Percentiles rank a stretch among this genome's conserved stretches.
These are phyloP conservation scores for Samia ricini DNA, from an alignment of 1,140 invertebrate species.

Conservation along the genomic window DNA sequence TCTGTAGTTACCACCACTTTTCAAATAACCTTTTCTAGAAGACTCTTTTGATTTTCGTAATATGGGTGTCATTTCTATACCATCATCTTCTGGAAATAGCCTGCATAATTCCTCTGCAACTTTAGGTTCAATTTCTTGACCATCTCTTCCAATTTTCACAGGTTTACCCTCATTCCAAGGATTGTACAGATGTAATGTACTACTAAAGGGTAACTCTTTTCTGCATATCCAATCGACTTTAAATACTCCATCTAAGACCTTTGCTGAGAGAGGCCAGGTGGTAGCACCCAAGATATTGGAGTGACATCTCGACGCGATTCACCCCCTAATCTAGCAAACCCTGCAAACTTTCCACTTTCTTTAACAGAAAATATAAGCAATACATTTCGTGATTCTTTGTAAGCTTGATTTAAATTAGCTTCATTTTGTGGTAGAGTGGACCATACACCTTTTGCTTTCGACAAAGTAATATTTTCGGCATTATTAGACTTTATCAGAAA, in stretches of 20 bases:
- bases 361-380: conserved; percentile 98
- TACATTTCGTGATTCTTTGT: conserved; percentile 94
- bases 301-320: conserved; percentile 94
- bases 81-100: conserved; percentile 95
- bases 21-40: conserved; percentile 80
- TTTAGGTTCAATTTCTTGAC: conserved; percentile 97
- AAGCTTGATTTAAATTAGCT: conserved; percentile 96
- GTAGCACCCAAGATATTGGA: conserved; percentile 95
- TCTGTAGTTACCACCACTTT: conserved; percentile 77
- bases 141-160: conserved; percentile 98
- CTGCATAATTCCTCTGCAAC: conserved; percentile 96
- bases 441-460: conserved; percentile 98
- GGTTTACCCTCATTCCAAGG: conserved; percentile 99
- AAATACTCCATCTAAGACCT: conserved; percentile 96
- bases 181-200: conserved; percentile 96
- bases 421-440: conserved; percentile 98
- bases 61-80: conserved; percentile 94
- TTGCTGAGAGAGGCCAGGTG: conserved; percentile 93
- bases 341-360: conserved; percentile 96
- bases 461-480: conserved; percentile 96
- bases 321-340: conserved; percentile 92
- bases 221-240: conserved; percentile 98
- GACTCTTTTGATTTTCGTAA: conserved; percentile 93
- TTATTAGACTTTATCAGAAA: conserved; percentile 99
- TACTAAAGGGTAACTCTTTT: conserved; percentile 95